Evolutionary conservation across 1,140 invertebrate species (phyloP).

Genomic region (Aradophagus sp.): DNA sequence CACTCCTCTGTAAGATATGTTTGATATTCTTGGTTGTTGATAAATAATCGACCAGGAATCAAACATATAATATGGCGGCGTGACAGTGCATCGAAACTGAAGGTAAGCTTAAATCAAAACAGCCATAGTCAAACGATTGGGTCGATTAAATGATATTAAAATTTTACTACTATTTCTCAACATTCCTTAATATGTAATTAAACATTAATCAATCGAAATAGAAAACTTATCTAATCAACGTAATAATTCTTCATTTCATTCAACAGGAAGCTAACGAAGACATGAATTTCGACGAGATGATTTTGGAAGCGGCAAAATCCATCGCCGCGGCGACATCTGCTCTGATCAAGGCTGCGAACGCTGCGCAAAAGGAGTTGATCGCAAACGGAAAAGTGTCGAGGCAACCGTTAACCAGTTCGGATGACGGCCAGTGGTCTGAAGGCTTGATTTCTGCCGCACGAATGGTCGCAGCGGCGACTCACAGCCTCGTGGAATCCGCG

Average conservation of each 20-base stretch:
- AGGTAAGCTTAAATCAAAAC: conserved; percentile 2
- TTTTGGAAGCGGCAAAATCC: conserved; percentile 97
- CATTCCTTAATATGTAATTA: too few species aligned
- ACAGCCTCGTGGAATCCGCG: conserved; percentile 97
- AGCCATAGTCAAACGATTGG: too few species aligned
- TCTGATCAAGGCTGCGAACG: conserved; percentile 95
- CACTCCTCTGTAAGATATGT: conserved; percentile 93
- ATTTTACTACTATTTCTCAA: too few species aligned
- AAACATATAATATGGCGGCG: conserved; percentile 95
- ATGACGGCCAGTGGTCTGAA: conserved; percentile 99
- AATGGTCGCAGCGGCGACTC: conserved; percentile 96
- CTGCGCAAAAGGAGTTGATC: conserved; percentile 95
- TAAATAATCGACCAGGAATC: conserved; percentile 95
- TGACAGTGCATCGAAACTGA: conserved; percentile 29
- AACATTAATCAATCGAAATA: too few species aligned
- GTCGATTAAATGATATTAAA: too few species aligned
- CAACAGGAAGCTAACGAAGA: conserved; percentile 91
- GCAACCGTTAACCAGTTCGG: conserved; percentile 86
- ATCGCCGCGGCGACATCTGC: conserved; percentile 98
- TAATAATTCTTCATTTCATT: too few species aligned
- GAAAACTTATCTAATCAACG: too few species aligned
- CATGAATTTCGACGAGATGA: conserved; percentile 99
- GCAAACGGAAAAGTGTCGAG: conserved; percentile 85
- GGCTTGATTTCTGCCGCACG: conserved; percentile 96
- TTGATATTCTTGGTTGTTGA: conserved; percentile 99